phyloP scores from a whole-genome alignment of 2,113 vertebrate species.

The Galeopterus variegatus region DNA sequence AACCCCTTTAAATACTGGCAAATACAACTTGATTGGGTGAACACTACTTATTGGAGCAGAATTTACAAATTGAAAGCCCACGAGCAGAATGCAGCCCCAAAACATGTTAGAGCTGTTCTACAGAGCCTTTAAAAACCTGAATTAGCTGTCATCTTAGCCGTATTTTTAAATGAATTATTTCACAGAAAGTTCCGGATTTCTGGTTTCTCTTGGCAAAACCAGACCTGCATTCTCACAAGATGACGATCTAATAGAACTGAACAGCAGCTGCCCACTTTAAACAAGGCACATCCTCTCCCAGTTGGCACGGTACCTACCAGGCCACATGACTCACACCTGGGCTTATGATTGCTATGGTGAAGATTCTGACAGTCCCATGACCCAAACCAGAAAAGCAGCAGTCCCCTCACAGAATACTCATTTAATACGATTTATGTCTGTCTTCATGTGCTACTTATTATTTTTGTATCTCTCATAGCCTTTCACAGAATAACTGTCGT shows the following conservation, averaged over 20 bases:
- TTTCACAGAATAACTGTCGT: conserved; percentile 39
- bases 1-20: neutral
- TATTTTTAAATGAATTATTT: neutral
- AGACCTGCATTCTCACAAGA: neutral
- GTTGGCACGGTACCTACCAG: neutral
- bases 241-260: neutral
- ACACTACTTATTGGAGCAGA: neutral
- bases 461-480: neutral
- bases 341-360: neutral
- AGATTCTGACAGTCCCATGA: neutral
- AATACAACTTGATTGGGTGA: neutral
- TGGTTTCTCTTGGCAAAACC: neutral
- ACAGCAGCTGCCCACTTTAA: neutral
- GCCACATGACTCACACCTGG: too few relatives aligned
- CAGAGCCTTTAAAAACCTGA: neutral
- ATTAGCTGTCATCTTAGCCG: neutral
- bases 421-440: neutral
- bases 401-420: neutral
- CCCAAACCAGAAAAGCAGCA: neutral
- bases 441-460: neutral
- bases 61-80: neutral
- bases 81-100: neutral
- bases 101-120: neutral
- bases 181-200: neutral
- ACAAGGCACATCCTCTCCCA: neutral